phyloP scores from a whole-genome alignment of 2,888 invertebrate genomes.

The Pachycephus smyrnensis region DNA sequence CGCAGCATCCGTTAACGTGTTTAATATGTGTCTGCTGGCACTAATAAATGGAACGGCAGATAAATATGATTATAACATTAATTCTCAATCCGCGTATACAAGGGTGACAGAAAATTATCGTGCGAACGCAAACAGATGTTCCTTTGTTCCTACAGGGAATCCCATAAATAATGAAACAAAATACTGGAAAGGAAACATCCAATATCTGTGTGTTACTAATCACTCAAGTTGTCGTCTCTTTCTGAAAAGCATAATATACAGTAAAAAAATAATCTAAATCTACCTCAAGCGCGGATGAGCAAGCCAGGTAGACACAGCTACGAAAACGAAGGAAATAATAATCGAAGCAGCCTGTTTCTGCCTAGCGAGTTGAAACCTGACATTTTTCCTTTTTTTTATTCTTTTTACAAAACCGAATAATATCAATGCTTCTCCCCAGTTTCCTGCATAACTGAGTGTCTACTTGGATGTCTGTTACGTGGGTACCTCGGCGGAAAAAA shows the following conservation, averaged over 20 bases:
- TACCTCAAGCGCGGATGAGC: not conserved
- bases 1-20: not conserved
- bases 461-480: not conserved
- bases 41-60: not conserved
- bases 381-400: no score
- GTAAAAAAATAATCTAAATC: not conserved
- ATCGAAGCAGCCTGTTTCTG: not conserved
- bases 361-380: not conserved
- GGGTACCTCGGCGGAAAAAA: not conserved
- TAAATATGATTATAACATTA: not conserved
- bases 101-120: no score
- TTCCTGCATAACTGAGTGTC: not conserved
- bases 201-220: not conserved
- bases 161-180: not conserved
- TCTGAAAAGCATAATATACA: not conserved
- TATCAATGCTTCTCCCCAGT: not conserved
- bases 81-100: not conserved
- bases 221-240: not conserved
- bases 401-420: not conserved
- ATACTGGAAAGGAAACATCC: not conserved
- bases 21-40: not conserved
- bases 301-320: not conserved
- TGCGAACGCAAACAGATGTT: not conserved
- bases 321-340: not conserved
- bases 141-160: not conserved